Percentiles rank a stretch among this genome's conserved stretches.
phyloP scores from a whole-genome alignment of 2,113 vertebrate species.

The Octodon degus region DNA sequence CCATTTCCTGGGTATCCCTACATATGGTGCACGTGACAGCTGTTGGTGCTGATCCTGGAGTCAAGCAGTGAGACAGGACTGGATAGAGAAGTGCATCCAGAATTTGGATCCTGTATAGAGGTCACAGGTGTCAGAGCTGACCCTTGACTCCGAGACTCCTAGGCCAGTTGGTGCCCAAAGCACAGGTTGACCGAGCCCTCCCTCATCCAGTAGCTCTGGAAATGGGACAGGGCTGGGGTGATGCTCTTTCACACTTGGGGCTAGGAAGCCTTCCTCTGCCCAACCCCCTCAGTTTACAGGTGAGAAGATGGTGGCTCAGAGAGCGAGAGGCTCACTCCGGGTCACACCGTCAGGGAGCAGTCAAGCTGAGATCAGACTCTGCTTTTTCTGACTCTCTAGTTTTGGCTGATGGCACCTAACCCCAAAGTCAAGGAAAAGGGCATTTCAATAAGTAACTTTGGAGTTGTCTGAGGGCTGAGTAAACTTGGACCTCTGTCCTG shows the following conservation, averaged over 20 bases:
- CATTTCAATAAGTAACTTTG: neutral
- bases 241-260: neutral
- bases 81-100: neutral
- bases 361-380: neutral
- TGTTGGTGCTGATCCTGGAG: neutral
- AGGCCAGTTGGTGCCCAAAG: neutral
- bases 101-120: neutral
- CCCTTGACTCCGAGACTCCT: neutral
- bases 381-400: neutral
- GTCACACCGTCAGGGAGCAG: neutral
- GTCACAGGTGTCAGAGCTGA: neutral
- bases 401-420: neutral
- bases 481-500: neutral
- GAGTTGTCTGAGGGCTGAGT: neutral
- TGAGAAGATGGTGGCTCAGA: neutral
- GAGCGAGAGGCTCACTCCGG: no score
- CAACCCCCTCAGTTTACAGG: neutral
- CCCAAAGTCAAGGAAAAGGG: neutral
- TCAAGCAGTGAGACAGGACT: neutral
- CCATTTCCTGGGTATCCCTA: neutral
- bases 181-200: neutral
- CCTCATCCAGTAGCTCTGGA: neutral
- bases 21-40: neutral
- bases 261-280: neutral
- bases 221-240: neutral